Evolutionary conservation across 2,797 vertebrate species (phyloP), one percentile per base, ranked within the genome.

Genomic region (Eulemur mongoz): DNA sequence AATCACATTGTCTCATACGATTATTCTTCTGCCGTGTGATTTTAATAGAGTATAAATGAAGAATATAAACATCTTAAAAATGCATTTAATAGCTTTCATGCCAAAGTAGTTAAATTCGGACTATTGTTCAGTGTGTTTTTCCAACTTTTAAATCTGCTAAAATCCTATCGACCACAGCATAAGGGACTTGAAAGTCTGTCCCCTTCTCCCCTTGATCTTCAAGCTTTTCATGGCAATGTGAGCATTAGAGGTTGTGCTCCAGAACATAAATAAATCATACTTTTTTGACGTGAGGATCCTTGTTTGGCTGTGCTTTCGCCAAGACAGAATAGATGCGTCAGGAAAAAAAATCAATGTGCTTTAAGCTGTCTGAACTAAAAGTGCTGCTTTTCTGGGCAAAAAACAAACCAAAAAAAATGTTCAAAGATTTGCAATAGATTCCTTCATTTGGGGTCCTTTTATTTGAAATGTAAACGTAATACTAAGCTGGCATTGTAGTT

Each of bases 291-390:
- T 10, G 32, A 69, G 67, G 91, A 97, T 95, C 38, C 10, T 93
- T 85, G 72, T 78, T 80, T 45, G 72, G 22, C 35, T 90, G 48
- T 0, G 1, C 0, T 86, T 98, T 82, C 63, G 18, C 69, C 83
- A 92, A 40, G 76, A 90, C 65, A 80, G 69, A 87, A 57, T 0
- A 9, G 54, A 52, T 89, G 22, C 14, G 86, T 98, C 69, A 0
- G 4, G 83, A 94, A 96, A 38, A 38, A 38, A 93, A 97, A 96
- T 94, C 94, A 59, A 96, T 94, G 54, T 17, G 38, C 72, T 96
- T 94, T 17, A 89, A 88, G 69, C 14, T 85, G n/a, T 91, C 95
- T 96, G 72, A 97, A 87, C 20, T 73, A 54, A 93, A 90, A 91
- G 69, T 35, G 61, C 43, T 96, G 67, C 78, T 92, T 23, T 78